Conservation (phyloP, 2,888 invertebrate species). For the Drosophila multiciliata region DNA sequence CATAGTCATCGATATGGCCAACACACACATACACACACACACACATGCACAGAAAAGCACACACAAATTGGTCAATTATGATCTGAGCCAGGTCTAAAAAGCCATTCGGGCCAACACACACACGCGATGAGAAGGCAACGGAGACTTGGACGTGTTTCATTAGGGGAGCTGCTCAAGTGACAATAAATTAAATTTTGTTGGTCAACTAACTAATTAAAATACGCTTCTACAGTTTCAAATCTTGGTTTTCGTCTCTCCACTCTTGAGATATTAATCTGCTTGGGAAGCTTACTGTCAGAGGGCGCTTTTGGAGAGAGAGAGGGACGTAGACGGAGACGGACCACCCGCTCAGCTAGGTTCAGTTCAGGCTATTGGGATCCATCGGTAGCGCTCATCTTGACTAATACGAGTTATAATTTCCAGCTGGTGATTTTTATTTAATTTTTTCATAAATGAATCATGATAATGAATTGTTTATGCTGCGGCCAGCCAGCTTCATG, state of each 20-base stretch:
- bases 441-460: slow-evolving; percentile 79
- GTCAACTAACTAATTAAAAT: slow-evolving; percentile 78
- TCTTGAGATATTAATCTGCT: slow-evolving; percentile 81
- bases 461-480: slow-evolving; percentile 79
- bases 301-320: not conserved
- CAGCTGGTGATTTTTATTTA: slow-evolving; percentile 69
- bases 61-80: slow-evolving; percentile 79
- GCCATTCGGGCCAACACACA: slow-evolving; percentile 11
- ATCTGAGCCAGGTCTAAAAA: slow-evolving; percentile 34
- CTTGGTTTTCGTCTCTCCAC: slow-evolving; percentile 26
- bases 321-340: slow-evolving; percentile 53
- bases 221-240: slow-evolving; percentile 57
- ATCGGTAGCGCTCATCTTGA: slow-evolving; percentile 77
- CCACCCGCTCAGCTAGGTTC: slow-evolving; percentile 65
- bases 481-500: slow-evolving; percentile 66
- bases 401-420: slow-evolving; percentile 68
- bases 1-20: slow-evolving; percentile 43
- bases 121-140: not conserved
- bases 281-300: slow-evolving; percentile 72
- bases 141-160: slow-evolving; percentile 70
- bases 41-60: slow-evolving; percentile 9
- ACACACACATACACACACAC: slow-evolving; percentile 35
- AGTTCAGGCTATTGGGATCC: slow-evolving; percentile 11
- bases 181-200: slow-evolving; percentile 83
- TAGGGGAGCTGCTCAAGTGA: slow-evolving; percentile 74